Base-by-base conservation (phyloP, 1,140 invertebrate species). In the Ylistrum balloti region DNA sequence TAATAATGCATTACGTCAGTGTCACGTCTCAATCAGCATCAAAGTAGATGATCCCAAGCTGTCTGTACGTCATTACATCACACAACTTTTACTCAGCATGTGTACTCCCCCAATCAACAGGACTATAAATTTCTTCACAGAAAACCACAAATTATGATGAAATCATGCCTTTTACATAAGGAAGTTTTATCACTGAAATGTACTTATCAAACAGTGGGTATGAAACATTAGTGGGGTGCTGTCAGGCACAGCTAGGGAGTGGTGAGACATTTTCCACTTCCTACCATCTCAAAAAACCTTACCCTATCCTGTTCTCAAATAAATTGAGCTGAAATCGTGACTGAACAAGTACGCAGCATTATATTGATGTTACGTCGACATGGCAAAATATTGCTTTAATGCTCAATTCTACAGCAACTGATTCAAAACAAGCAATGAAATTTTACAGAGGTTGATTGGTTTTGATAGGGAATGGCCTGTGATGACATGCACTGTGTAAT, bases 311-410 rank as follows among this genome's bases (percentile, higher is more conserved):
- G 28, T 28, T 74, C 56, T 74, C 56, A 28, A 74, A 74, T 74
- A 22, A 74, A 74, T 74, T 74, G 56, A 74, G 56, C 56, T 74
- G n/a, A 74, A 74, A 74, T 74, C 56, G 56, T 74, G 56, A 74
- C 56, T 74, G n/a, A n/a, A 74, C 56, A 45, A 45, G 41, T 17
- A 45, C 20, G 9, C 41, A 74, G 22, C 56, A 74, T 74, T 74
- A 28, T 28, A 74, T 74, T 74, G 56, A 74, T 74, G 56, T n/a
- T 28, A 28, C 13, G 22, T 3, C 28, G n/a, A 74, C 56, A 3
- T 3, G 56, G 22, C n/a, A n/a, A 28, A 74, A 74, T 7, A 7
- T 38, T 38, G 35, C 35, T 7, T 3, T 11, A n/a, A 28, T 74
- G 56, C 56, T 74, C 22, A 74, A 74, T 74, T 74, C 56, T 17